A percentile compares a stretch with the other conserved stretches of the same genome.
Conservation (phyloP, 2,113 vertebrate species). For the Dermatemys mawii region DNA sequence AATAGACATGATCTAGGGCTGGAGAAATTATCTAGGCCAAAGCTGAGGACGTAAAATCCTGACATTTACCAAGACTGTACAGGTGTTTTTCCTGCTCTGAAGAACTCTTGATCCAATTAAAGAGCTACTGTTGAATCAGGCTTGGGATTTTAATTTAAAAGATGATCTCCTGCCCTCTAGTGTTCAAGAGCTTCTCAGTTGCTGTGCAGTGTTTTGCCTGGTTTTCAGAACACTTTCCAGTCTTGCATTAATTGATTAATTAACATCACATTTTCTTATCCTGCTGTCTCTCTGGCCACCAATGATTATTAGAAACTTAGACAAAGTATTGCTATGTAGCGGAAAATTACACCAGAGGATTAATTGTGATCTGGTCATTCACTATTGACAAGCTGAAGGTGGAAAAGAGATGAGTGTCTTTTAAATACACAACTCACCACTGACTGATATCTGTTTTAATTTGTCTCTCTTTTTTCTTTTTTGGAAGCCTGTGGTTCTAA, state of each 20-base stretch:
- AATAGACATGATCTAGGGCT: neutral
- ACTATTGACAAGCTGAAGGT: neutral
- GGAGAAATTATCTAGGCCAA: neutral
- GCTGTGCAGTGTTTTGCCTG: neutral
- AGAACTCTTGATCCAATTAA: neutral
- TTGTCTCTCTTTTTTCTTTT: neutral
- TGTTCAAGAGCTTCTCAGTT: neutral
- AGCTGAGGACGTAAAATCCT: neutral
- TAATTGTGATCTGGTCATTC: neutral
- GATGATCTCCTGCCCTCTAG: slow-evolving; percentile 53
- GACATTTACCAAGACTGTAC: neutral
- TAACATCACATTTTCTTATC: neutral
- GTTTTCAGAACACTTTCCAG: neutral
- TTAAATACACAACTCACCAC: neutral
- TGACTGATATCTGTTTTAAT: neutral
- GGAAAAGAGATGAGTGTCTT: neutral
- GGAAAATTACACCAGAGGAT: neutral
- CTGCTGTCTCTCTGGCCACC: neutral
- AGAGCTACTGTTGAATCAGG: neutral
- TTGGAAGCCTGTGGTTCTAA: neutral
- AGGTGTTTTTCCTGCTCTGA: neutral
- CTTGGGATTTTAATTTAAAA: neutral
- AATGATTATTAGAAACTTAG: neutral
- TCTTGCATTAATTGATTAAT: neutral
- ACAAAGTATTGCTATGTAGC: neutral